phyloP scores from a whole-genome alignment of 2,888 invertebrate species.

The Sisyra terminalis region DNA sequence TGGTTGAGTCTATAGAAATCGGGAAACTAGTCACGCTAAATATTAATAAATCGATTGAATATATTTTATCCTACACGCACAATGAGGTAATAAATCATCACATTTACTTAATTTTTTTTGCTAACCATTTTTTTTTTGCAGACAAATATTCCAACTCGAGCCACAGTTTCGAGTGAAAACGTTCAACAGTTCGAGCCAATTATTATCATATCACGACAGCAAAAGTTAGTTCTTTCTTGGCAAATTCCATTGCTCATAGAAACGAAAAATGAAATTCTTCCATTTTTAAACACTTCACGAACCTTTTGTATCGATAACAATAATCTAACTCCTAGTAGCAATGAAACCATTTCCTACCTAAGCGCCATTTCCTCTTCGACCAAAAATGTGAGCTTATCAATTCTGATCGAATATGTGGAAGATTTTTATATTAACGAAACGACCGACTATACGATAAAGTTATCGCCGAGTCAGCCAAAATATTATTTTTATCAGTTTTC shows the following conservation, averaged over 20 bases:
- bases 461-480: conserved; percentile 31
- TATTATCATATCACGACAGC: conserved; percentile 57
- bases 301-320: conserved; percentile 40
- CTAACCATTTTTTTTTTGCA: not conserved
- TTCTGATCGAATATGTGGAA: conserved; percentile 37
- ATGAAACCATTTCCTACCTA: conserved; percentile 10
- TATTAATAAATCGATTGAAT: not conserved
- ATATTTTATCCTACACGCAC: not conserved
- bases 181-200: conserved; percentile 42
- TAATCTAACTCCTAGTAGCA: not conserved
- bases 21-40: too few relatives aligned
- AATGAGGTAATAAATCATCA: not conserved
- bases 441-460: conserved; percentile 26
- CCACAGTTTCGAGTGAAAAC: conserved; percentile 30
- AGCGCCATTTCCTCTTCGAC: conserved; percentile 36
- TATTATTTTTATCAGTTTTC: conserved; percentile 37
- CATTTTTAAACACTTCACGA: conserved; percentile 38
- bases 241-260: conserved; percentile 51
- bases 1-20: too few relatives aligned
- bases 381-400: conserved; percentile 35
- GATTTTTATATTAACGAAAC: conserved; percentile 38
- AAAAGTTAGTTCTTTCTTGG: conserved; percentile 62
- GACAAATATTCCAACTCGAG: conserved; percentile 23
- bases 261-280: conserved; percentile 23
- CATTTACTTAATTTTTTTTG: not conserved